These are phyloP conservation scores for Anser cygnoides DNA, from an alignment of 2,113 vertebrate genomes.

Conservation along the genomic window DNA sequence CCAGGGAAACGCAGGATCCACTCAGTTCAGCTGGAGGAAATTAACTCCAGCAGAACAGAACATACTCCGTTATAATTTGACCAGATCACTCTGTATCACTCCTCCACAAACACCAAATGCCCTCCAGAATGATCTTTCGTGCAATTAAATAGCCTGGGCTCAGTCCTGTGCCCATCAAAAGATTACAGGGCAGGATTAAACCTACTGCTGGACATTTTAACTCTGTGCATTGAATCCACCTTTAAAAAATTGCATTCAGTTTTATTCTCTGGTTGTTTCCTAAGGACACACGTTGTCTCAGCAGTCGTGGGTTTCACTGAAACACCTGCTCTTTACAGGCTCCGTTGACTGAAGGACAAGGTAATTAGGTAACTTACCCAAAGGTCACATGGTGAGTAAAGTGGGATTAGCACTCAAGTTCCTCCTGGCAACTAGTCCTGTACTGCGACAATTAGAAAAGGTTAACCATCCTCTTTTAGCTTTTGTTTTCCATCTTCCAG, in stretches of 20 bases:
- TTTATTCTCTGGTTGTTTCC: conserved; percentile 38
- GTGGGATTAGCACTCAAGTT: conserved; percentile 62
- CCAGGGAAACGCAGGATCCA: background rate
- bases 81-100: background rate
- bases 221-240: background rate
- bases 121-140: background rate
- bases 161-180: background rate
- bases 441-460: conserved; percentile 63
- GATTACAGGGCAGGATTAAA: background rate
- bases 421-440: conserved; percentile 67
- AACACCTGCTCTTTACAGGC: conserved; percentile 64
- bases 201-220: background rate
- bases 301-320: conserved; percentile 8
- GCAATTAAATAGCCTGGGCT: background rate
- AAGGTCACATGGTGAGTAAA: conserved; percentile 67
- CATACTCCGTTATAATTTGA: background rate
- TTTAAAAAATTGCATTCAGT: background rate
- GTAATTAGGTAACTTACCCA: conserved; percentile 68
- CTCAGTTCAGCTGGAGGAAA: background rate
- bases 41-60: conserved; percentile 1
- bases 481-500: conserved; percentile 62
- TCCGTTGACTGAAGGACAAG: conserved; percentile 21
- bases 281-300: conserved; percentile 34
- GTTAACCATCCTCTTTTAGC: conserved; percentile 68
- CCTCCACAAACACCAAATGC: background rate